Conservation (phyloP, 2,113 vertebrate species). For the Eudyptes chrysolophus region DNA sequence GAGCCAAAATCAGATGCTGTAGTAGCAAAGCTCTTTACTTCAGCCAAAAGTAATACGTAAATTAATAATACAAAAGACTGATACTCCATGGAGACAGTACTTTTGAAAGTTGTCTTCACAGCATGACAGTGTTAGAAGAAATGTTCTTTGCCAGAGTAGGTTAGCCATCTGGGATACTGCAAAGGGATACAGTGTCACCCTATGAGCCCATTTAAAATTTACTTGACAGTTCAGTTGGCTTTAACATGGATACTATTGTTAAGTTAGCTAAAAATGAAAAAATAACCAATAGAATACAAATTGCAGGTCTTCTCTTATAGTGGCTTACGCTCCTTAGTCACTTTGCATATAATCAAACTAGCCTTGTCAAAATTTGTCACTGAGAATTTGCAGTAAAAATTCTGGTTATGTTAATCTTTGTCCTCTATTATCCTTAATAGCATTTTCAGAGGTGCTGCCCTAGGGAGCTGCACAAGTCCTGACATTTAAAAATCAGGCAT, state of each 20-base stretch:
- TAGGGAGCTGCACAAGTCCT: neutral
- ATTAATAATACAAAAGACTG: neutral
- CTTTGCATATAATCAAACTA: neutral
- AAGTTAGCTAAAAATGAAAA: constrained; percentile 19
- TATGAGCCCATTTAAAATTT: neutral
- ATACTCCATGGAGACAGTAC: neutral
- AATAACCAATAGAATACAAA: neutral
- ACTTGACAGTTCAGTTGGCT: neutral
- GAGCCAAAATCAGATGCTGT: neutral
- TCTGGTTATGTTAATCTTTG: constrained; percentile 28
- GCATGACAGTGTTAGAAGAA: neutral
- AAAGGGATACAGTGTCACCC: neutral
- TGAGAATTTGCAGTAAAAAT: neutral
- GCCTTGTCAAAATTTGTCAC: neutral
- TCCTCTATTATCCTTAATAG: neutral
- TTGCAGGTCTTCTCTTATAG: neutral
- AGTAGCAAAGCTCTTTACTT: neutral
- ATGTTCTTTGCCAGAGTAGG: neutral
- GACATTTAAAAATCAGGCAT: constrained; percentile 21
- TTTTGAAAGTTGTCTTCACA: constrained; percentile 4
- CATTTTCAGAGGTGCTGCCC: constrained; percentile 26
- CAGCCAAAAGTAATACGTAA: neutral
- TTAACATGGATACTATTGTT: neutral
- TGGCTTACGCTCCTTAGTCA: neutral
- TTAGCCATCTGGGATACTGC: neutral